Evolutionary conservation across 2,797 vertebrate genomes (phyloP).

Genomic region (Orientallactaga sibirica): DNA sequence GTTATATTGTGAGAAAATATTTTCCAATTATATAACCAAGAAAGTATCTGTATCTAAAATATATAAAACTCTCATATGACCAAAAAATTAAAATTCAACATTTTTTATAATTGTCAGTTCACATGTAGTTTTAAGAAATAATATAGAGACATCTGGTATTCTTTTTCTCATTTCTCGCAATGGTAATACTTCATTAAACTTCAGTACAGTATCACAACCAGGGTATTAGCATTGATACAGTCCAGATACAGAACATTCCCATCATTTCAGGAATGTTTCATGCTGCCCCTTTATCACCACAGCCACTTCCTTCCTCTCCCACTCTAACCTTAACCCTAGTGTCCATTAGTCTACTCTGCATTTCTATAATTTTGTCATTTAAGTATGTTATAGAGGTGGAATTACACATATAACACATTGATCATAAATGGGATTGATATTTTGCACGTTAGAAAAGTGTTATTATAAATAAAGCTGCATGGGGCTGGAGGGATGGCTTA

Average conservation of each 20-base stretch:
- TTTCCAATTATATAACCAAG: background rate
- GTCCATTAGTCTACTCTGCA: constrained; percentile 32
- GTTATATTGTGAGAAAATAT: background rate
- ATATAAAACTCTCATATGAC: background rate
- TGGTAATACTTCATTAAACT: background rate
- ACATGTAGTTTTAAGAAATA: constrained; percentile 12
- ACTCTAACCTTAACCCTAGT: background rate
- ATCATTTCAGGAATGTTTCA: background rate
- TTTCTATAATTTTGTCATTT: constrained; percentile 59
- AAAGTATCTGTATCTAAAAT: background rate
- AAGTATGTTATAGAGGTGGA: background rate
- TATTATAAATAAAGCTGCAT: too few relatives aligned
- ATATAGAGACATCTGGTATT: background rate
- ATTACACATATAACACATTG: constrained; percentile 30
- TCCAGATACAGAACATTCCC: background rate
- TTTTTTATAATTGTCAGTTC: background rate
- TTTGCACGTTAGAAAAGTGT: constrained; percentile 10
- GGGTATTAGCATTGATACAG: constrained; percentile 27
- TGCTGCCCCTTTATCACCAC: constrained; percentile 1
- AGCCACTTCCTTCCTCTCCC: background rate
- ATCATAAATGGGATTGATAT: background rate
- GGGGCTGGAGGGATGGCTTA: too few relatives aligned
- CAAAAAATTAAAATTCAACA: background rate
- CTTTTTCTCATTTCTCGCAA: background rate
- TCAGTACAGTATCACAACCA: background rate